phyloP scores from a whole-genome alignment of 92 coral and sea anemone genomes.

The Zoanthus sociatus region DNA sequence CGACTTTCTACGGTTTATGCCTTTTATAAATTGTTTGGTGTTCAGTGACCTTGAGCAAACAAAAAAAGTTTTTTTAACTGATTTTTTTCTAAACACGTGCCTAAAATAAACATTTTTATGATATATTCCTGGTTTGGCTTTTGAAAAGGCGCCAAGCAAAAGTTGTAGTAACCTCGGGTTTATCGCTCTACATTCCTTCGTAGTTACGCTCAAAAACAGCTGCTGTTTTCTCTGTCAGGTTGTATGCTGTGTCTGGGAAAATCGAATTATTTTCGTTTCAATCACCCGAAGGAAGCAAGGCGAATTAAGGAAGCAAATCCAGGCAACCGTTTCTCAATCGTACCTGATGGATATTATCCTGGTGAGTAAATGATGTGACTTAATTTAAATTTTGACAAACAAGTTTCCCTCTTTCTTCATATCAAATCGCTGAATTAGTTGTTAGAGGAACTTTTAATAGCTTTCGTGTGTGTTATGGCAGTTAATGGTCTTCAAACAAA shows the following conservation, averaged over 20 bases:
- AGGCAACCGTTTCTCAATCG: slow-evolving; percentile 95
- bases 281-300: slow-evolving; percentile 98
- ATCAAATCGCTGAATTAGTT: neutral
- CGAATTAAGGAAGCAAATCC: slow-evolving; percentile 96
- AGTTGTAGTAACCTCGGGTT: neutral
- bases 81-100: neutral
- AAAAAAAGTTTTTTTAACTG: neutral
- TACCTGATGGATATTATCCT: slow-evolving; percentile 95
- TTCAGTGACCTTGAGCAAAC: too few species aligned
- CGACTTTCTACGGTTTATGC: too few species aligned
- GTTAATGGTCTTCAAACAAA: too few species aligned
- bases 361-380: slow-evolving; percentile 61
- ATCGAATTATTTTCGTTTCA: slow-evolving; percentile 98
- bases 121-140: neutral
- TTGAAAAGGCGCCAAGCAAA: slow-evolving; percentile 6
- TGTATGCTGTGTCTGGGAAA: slow-evolving; percentile 99
- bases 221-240: slow-evolving; percentile 65
- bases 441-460: too few species aligned
- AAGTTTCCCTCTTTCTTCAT: neutral
- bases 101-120: slow-evolving; percentile 25
- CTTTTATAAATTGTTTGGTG: too few species aligned
- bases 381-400: neutral
- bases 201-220: neutral
- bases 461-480: too few species aligned
- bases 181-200: slow-evolving; percentile 5